These are phyloP conservation scores for Colinus virginianus DNA, from an alignment of 2,113 vertebrate species.

Conservation along the genomic window DNA sequence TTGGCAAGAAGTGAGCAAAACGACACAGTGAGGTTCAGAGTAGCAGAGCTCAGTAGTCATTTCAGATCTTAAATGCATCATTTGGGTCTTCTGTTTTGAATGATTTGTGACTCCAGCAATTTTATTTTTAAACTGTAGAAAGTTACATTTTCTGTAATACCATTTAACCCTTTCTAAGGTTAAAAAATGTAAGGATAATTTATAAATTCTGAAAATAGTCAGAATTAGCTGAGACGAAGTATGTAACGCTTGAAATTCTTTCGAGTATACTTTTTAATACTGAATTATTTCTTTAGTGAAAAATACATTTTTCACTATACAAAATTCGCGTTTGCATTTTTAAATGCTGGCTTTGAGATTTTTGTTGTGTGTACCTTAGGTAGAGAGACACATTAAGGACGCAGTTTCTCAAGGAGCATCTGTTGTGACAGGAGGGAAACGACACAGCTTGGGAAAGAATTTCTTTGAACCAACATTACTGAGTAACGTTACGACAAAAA, in stretches of 20 bases:
- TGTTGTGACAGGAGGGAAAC: slow-evolving; percentile 87
- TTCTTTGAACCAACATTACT: slow-evolving; percentile 96
- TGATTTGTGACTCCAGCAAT: not conserved
- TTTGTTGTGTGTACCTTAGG: slow-evolving; percentile 74
- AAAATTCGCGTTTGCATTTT: not conserved
- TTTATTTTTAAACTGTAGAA: fast-evolving
- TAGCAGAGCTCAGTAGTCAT: not conserved
- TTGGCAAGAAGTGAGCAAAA: not conserved
- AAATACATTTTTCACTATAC: not conserved
- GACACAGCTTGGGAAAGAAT: slow-evolving; percentile 84
- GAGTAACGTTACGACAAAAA: slow-evolving; percentile 84
- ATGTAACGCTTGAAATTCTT: not conserved
- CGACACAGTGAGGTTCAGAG: not conserved
- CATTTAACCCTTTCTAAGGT: not conserved
- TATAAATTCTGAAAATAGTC: not conserved
- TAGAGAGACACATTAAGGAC: slow-evolving; percentile 87
- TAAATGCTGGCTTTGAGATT: not conserved
- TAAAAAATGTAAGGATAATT: not conserved
- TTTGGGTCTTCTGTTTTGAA: not conserved
- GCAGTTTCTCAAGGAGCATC: slow-evolving; percentile 89
- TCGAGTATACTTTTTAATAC: not conserved
- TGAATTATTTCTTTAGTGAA: not conserved
- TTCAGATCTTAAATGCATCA: not conserved
- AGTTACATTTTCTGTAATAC: not conserved
- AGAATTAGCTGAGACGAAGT: not conserved